phyloP scores from a whole-genome alignment of 2,888 invertebrate genomes.

The Fabriciana adippe region DNA sequence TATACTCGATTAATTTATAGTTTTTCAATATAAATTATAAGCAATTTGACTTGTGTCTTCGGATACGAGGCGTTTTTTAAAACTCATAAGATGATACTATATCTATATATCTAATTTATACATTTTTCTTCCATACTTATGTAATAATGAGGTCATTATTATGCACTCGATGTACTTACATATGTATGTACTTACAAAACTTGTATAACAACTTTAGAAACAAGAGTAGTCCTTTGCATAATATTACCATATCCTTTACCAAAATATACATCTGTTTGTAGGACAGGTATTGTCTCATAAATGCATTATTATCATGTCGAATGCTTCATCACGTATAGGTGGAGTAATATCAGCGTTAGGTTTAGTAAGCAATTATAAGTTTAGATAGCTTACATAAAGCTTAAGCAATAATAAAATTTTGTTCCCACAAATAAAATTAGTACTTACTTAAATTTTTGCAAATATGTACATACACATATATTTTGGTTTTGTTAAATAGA shows the following conservation, averaged over 20 bases:
- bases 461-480: too few species aligned
- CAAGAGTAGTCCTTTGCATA: slow-evolving; percentile 35
- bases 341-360: background rate
- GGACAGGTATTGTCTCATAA: slow-evolving; percentile 30
- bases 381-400: too few species aligned
- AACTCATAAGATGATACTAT: background rate
- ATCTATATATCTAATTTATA: background rate
- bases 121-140: slow-evolving; percentile 16
- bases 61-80: background rate
- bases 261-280: slow-evolving; percentile 27
- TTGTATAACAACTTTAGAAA: slow-evolving; percentile 29
- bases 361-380: background rate
- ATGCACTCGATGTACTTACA: slow-evolving; percentile 21
- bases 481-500: too few species aligned
- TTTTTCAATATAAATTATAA: too few species aligned
- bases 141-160: slow-evolving; percentile 25
- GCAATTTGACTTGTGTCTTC: too few species aligned
- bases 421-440: too few species aligned
- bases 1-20: too few species aligned
- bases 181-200: slow-evolving; percentile 10
- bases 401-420: too few species aligned
- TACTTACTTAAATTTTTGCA: too few species aligned
- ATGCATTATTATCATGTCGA: slow-evolving; percentile 32
- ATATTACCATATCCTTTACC: slow-evolving; percentile 35
- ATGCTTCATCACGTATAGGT: slow-evolving; percentile 15